phyloP scores from a whole-genome alignment of 2,888 invertebrate species.

The Panopea generosa region DNA sequence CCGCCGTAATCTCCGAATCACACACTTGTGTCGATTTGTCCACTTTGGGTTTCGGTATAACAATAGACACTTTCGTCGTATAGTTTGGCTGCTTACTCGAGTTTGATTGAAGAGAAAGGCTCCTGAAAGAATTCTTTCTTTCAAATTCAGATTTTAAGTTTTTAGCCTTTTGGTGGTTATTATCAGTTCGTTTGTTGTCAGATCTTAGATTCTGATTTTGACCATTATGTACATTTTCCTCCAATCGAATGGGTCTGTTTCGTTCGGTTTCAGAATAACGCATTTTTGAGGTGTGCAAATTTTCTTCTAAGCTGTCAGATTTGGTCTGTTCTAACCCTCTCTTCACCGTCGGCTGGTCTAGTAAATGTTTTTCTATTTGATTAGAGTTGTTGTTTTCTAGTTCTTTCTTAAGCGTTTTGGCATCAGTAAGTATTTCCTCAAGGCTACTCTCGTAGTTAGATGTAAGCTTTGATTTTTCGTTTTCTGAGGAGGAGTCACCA shows the following conservation, averaged over 20 bases:
- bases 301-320: no score
- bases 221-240: no score
- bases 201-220: no score
- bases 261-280: no score
- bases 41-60: constrained; percentile 56
- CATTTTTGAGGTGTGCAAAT: no score
- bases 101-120: constrained; percentile 26
- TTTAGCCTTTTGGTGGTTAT: no score
- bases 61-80: constrained; percentile 27
- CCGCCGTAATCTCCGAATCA: constrained; percentile 64
- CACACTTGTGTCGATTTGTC: constrained; percentile 61
- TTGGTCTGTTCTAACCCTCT: no score
- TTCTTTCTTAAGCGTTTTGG: neutral
- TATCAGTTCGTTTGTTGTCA: no score
- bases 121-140: constrained; percentile 24
- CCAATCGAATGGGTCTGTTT: no score
- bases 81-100: neutral
- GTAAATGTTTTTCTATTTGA: neutral
- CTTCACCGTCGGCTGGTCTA: no score
- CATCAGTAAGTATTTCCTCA: no score
- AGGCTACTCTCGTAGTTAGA: neutral
- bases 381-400: neutral
- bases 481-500: constrained; percentile 31
- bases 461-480: neutral
- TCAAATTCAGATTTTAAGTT: neutral